Percentiles rank a stretch among this genome's conserved stretches.
phyloP scores from a whole-genome alignment of 2,888 invertebrate genomes.

The Mycogona germanica region DNA sequence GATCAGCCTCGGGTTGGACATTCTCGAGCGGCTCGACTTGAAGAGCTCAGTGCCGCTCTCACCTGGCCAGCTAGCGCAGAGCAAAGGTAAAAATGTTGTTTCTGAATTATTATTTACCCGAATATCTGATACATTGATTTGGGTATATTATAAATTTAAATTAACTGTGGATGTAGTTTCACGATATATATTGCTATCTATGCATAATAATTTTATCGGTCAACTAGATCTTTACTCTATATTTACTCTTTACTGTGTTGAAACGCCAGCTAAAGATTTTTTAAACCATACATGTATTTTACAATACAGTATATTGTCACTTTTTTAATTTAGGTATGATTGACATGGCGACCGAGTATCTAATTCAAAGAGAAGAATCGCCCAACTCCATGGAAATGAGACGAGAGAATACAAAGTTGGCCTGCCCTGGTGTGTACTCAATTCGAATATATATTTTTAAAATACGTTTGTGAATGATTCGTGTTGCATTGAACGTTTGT shows the following conservation, averaged over 20 bases:
- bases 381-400: background rate
- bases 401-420: slow-evolving; percentile 3
- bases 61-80: background rate
- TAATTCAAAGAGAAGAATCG: background rate
- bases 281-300: too few species aligned
- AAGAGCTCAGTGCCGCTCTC: background rate
- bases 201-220: too few species aligned
- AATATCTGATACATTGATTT: too few species aligned
- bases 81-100: slow-evolving; percentile 4
- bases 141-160: too few species aligned
- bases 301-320: too few species aligned
- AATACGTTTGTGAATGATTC: too few species aligned
- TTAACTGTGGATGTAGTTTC: too few species aligned
- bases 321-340: background rate
- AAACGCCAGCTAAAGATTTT: background rate
- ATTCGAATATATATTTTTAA: too few species aligned
- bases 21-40: slow-evolving; percentile 1
- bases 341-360: slow-evolving; percentile 7
- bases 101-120: too few species aligned
- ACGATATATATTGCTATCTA: too few species aligned
- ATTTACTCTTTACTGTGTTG: background rate
- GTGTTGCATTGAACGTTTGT: too few species aligned
- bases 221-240: too few species aligned
- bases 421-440: slow-evolving; percentile 3
- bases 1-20: background rate